Evolutionary conservation across 2,113 vertebrate species (phyloP).

Genomic region (Neofelis nebulosa): DNA sequence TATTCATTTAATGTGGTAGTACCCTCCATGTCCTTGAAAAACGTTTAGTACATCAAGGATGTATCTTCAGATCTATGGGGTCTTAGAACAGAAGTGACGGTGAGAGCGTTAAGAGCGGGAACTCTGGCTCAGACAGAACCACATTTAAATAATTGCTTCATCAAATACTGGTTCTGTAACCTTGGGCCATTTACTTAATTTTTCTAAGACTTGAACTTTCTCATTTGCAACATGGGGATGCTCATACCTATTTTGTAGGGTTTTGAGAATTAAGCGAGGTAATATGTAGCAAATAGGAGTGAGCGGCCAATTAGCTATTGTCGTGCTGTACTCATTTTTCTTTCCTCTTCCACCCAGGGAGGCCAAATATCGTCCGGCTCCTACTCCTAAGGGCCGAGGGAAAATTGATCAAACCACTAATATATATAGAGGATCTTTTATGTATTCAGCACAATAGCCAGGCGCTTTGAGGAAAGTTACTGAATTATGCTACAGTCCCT

Average conservation of each 20-base stretch:
- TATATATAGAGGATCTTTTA: not conserved
- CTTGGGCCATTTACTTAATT: not conserved
- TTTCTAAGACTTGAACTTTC: conserved; percentile 6
- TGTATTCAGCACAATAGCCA: not conserved
- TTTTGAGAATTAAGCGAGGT: conserved; percentile 15
- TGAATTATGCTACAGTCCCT: not conserved
- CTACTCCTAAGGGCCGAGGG: not conserved
- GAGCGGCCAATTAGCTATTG: not conserved
- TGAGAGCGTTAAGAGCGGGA: not conserved
- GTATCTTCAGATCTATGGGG: not conserved
- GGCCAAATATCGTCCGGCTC: not conserved
- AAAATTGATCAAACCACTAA: not conserved
- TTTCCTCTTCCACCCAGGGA: conserved; percentile 10
- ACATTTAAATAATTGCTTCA: not conserved
- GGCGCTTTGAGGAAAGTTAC: not conserved
- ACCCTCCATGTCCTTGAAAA: not conserved
- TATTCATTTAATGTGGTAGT: conserved; percentile 20
- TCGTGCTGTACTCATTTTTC: not conserved
- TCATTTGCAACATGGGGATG: not conserved
- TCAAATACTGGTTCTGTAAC: not conserved
- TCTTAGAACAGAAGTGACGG: not conserved
- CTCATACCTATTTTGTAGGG: not conserved
- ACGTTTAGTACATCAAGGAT: not conserved
- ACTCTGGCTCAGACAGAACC: not conserved
- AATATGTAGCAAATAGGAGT: not conserved